A percentile compares a stretch with the other conserved stretches of the same genome.
phyloP scores from a whole-genome alignment of 2,113 vertebrate species.

The Lagenorhynchus albirostris region DNA sequence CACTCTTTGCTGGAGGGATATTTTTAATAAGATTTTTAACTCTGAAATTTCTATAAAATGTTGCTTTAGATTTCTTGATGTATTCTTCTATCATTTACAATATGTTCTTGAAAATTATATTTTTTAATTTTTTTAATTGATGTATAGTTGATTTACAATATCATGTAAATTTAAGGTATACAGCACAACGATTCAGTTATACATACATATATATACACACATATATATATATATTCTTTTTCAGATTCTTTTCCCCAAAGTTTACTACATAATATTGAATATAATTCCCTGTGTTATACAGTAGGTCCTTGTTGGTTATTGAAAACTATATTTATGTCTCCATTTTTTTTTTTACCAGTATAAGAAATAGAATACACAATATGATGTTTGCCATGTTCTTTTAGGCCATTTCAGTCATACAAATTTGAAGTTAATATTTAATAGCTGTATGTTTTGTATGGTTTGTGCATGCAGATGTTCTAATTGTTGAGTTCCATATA shows the following conservation, averaged over 20 bases:
- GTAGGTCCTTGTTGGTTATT: background rate
- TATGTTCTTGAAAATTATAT: background rate
- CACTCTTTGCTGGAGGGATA: background rate
- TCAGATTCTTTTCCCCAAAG: background rate
- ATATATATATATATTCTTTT: background rate
- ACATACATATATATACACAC: background rate
- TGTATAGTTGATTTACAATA: background rate
- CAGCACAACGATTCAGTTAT: background rate
- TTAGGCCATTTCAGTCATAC: background rate
- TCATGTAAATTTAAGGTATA: background rate
- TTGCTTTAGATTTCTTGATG: background rate
- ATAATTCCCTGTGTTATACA: background rate
- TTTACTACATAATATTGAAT: background rate
- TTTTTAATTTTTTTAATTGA: background rate
- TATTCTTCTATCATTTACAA: background rate
- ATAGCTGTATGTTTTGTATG: background rate
- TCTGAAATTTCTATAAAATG: background rate
- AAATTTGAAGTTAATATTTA: background rate
- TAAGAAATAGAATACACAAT: background rate
- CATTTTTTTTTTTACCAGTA: background rate
- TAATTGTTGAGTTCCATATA: background rate
- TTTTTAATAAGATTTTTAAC: background rate
- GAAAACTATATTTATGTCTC: background rate
- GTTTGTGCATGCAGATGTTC: background rate
- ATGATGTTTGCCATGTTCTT: background rate